Base-by-base conservation (phyloP, 2,888 invertebrate species). In the Chesias legatella region DNA sequence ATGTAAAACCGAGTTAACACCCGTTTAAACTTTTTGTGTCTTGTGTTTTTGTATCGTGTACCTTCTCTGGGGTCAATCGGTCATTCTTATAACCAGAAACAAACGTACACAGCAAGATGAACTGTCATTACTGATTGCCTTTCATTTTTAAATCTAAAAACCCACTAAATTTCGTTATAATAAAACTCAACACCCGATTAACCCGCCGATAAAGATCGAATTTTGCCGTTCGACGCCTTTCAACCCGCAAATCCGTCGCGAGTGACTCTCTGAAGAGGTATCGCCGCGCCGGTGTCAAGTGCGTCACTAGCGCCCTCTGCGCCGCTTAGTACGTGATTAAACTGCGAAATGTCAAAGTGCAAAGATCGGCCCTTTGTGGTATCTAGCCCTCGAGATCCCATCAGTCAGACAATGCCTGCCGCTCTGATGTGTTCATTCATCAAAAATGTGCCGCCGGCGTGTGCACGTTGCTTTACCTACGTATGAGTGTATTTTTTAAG, bases 301-400 rank as follows among this genome's bases (percentile, higher is more conserved):
- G 70, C 51, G 67, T 67, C 69, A 64, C 72, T 67, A 70, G 64
- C 67, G 72, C 72, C 67, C 71, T 73, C 71, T 66, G 59, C 54
- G 56, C 49, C 57, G 52, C 57, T 69, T 77, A 79, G 79, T 78
- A 84, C 88, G 86, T 88, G 88, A 88, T 86, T 83, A 85, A 79
- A 84, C 76, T 80, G 79, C 75, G 73, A 83, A 80, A 88, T 86
- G 88, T 88, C 88, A 88, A 77, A 88, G 88, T 81, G 86, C 85
- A 88, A 80, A 83, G 85, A 82, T 86, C 82, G 78, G 75, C 65
- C 73, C 74, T 79, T 82, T 80, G 78, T 76, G 50, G 55, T 53
- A 49, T 53, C 55, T 39, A 51, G 43, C 49, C 55, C 58, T 60
- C 53, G 57, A 57, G 51, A 50, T 52, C 48, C 54, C 64, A 73